These are phyloP conservation scores for Tinea trinotella DNA, from an alignment of 2,888 invertebrate genomes.

Conservation along the genomic window DNA sequence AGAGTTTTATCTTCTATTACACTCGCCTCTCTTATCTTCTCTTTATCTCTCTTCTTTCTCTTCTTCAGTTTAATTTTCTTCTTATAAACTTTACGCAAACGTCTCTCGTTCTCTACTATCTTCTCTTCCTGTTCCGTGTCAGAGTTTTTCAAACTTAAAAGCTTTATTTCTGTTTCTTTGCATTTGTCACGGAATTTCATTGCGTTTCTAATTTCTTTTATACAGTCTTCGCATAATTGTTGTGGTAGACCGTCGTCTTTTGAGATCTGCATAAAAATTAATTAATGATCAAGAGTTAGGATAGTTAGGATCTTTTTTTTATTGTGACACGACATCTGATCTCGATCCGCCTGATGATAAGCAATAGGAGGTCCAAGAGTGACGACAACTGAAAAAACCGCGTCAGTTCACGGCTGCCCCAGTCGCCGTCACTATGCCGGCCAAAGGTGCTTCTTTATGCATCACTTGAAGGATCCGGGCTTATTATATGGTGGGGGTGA, in stretches of 20 bases:
- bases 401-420: too few species aligned
- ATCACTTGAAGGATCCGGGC: too few species aligned
- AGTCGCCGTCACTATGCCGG: neutral
- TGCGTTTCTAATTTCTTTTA: slow-evolving; percentile 33
- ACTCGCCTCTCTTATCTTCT: slow-evolving; percentile 21
- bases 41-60: slow-evolving; percentile 25
- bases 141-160: slow-evolving; percentile 27
- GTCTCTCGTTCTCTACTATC: neutral
- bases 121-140: neutral
- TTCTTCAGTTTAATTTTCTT: slow-evolving; percentile 26
- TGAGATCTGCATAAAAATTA: neutral
- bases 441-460: too few species aligned
- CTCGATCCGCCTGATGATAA: too few species aligned
- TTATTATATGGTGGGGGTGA: too few species aligned
- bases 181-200: slow-evolving; percentile 43
- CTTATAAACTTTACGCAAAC: neutral
- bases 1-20: slow-evolving; percentile 19
- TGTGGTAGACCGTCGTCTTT: slow-evolving; percentile 44
- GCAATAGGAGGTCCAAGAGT: too few species aligned
- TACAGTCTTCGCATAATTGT: slow-evolving; percentile 43
- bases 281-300: neutral
- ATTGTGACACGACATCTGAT: neutral
- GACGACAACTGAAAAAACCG: too few species aligned
- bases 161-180: slow-evolving; percentile 37
- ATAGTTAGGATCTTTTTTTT: neutral